phyloP scores from a whole-genome alignment of 2,797 vertebrate species.

The Macrochelys suwanniensis region DNA sequence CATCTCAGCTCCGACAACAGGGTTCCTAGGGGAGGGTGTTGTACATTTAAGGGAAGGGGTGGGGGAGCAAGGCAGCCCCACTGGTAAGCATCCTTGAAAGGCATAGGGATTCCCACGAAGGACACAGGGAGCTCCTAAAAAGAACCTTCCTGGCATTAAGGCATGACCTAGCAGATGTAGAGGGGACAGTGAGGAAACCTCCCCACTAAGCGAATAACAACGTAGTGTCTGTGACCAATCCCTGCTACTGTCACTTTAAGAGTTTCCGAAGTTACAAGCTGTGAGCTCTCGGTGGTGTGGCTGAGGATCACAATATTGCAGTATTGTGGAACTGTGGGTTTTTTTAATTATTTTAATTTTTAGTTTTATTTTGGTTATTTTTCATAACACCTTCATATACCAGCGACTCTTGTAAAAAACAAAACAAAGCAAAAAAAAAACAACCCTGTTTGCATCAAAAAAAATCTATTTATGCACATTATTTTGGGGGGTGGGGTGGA shows the following conservation, averaged over 20 bases:
- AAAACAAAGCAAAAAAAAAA: slow-evolving; percentile 11
- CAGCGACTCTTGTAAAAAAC: slow-evolving; percentile 74
- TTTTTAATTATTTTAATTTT: not conserved
- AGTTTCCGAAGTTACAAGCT: slow-evolving; percentile 25
- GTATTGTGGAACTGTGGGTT: slow-evolving; percentile 1
- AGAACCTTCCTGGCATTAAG: not conserved
- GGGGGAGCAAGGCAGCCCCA: not conserved
- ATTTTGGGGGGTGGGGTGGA: not conserved
- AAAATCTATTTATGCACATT: slow-evolving; percentile 80
- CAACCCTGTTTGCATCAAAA: slow-evolving; percentile 44
- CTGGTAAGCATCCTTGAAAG: not conserved
- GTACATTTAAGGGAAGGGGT: not conserved
- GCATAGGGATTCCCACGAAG: not conserved
- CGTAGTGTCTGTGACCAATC: slow-evolving; percentile 39
- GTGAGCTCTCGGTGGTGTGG: not conserved
- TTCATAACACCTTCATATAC: slow-evolving; percentile 70
- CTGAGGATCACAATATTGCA: not conserved
- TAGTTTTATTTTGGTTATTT: slow-evolving; percentile 64
- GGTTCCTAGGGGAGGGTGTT: not conserved
- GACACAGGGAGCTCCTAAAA: not conserved
- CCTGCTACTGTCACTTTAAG: slow-evolving; percentile 63
- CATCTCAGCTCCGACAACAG: not conserved
- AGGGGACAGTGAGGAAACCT: slow-evolving; percentile 14
- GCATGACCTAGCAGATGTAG: not conserved
- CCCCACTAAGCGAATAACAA: slow-evolving; percentile 32